Percentiles rank a stretch among this genome's conserved stretches.
phyloP scores from a whole-genome alignment of 2,113 vertebrate species.

The Bothrops jararaca region DNA sequence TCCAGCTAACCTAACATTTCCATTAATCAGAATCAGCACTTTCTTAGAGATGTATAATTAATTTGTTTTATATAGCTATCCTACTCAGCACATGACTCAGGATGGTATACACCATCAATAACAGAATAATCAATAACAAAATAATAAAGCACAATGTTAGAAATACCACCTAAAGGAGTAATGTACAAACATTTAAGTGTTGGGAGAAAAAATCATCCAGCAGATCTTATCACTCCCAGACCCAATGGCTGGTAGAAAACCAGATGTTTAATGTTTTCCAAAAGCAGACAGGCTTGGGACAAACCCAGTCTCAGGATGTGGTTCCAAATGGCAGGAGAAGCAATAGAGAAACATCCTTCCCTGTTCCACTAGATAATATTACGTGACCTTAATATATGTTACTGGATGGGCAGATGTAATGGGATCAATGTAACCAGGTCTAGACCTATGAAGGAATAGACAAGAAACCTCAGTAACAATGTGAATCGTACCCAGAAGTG shows the following conservation, averaged over 20 bases:
- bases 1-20: neutral
- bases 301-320: neutral
- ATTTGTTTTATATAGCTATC: neutral
- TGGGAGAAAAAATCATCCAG: neutral
- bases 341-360: neutral
- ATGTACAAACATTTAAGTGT: neutral
- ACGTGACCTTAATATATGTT: neutral
- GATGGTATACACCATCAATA: neutral
- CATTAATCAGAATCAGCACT: neutral
- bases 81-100: neutral
- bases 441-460: neutral
- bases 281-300: neutral
- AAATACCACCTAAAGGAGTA: neutral
- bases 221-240: neutral
- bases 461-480: neutral
- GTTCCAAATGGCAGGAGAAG: neutral
- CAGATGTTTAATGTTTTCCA: neutral
- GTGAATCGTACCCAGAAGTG: neutral
- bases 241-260: neutral
- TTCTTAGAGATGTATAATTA: neutral
- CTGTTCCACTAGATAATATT: neutral
- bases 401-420: neutral
- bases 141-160: neutral
- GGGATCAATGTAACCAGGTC: neutral
- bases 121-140: neutral